Percentiles rank a stretch among this genome's conserved stretches.
Conservation (phyloP, 2,888 invertebrate genomes). For the Sarcophaga subvicina region DNA sequence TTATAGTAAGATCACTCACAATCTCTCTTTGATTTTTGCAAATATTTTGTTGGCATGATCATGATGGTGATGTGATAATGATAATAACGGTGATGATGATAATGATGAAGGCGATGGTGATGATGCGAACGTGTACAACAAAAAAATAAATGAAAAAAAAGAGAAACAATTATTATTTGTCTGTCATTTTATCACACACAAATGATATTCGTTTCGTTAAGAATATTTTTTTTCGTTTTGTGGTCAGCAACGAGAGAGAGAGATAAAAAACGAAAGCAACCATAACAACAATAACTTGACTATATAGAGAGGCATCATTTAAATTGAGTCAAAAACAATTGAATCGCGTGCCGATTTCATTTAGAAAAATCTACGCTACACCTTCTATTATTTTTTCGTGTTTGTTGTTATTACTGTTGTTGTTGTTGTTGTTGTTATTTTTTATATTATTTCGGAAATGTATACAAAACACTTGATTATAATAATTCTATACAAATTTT, state of each 20-base stretch:
- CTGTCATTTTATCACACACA: constrained; percentile 36
- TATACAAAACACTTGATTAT: constrained; percentile 65
- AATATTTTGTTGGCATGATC: not conserved
- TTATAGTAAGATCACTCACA: not conserved
- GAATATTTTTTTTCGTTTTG: constrained; percentile 39
- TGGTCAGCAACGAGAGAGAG: constrained; percentile 36
- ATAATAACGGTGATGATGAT: constrained; percentile 35
- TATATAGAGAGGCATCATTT: constrained; percentile 48
- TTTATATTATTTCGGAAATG: constrained; percentile 65
- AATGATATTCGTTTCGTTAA: constrained; percentile 7
- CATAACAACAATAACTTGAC: constrained; percentile 26
- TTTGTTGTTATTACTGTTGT: too few species aligned
- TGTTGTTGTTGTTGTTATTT: constrained; percentile 47
- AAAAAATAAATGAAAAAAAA: not conserved
- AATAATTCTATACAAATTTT: constrained; percentile 33
- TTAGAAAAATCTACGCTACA: constrained; percentile 71
- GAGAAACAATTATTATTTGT: constrained; percentile 58
- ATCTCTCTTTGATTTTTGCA: constrained; percentile 1
- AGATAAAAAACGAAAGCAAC: not conserved
- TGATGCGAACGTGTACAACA: too few species aligned
- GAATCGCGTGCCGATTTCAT: constrained; percentile 81
- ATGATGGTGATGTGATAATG: constrained; percentile 27
- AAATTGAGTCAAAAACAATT: constrained; percentile 73
- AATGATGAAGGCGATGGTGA: too few species aligned
- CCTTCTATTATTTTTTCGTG: constrained; percentile 45